phyloP scores from a whole-genome alignment of 2,113 vertebrate species.

The Indicator indicator region DNA sequence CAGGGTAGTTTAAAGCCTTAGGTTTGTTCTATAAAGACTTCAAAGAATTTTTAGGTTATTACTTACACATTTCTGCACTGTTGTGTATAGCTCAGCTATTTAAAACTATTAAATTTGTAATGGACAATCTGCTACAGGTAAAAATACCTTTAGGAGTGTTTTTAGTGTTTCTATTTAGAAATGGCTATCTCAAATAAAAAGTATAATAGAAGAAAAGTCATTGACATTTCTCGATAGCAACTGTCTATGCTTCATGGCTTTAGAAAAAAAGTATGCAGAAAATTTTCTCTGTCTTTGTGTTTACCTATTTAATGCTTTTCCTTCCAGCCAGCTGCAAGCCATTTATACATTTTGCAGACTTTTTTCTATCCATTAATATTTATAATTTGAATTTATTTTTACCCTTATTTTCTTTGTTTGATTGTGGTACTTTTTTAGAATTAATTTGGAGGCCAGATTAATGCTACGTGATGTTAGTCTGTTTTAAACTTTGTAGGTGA shows the following conservation, averaged over 20 bases:
- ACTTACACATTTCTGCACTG: background rate
- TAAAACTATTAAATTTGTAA: background rate
- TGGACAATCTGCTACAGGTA: background rate
- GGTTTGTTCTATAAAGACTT: background rate
- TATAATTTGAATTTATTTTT: background rate
- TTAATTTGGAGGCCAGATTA: background rate
- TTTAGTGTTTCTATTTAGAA: background rate
- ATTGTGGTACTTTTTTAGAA: background rate
- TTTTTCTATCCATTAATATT: background rate
- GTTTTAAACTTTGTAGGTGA: background rate
- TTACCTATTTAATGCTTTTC: background rate
- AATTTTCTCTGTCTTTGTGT: background rate
- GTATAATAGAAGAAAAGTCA: background rate
- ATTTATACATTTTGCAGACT: background rate
- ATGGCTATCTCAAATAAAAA: background rate
- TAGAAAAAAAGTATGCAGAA: background rate
- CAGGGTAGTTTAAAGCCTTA: background rate
- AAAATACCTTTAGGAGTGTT: background rate
- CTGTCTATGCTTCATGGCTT: background rate
- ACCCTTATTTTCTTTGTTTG: background rate
- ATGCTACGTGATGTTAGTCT: background rate
- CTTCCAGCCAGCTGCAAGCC: background rate
- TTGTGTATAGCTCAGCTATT: background rate
- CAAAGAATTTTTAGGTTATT: background rate
- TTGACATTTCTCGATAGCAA: background rate